A percentile compares a stretch with the other conserved stretches of the same genome.
Evolutionary conservation across 35 echinoderm and acorn worm genomes (phyloP).

Genomic region (Anneissia japonica): DNA sequence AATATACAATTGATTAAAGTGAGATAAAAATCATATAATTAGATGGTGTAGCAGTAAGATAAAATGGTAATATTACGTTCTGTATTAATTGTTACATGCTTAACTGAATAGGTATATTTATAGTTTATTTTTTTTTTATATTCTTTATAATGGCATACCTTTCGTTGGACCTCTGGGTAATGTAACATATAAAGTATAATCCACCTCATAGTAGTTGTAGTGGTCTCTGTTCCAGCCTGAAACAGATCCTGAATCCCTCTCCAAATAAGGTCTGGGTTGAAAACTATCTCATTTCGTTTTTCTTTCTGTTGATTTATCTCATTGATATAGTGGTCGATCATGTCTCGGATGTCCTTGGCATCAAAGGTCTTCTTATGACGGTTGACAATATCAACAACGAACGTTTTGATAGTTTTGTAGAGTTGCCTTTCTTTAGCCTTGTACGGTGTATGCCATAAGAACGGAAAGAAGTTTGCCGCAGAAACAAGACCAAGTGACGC

Average conservation of each 20-base stretch:
- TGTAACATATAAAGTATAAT: slow-evolving; percentile 51
- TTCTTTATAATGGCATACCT: too few relatives aligned
- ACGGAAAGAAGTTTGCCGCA: neutral
- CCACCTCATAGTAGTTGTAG: slow-evolving; percentile 62
- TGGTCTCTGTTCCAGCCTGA: slow-evolving; percentile 70
- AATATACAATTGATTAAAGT: too few relatives aligned
- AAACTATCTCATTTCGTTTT: slow-evolving; percentile 23
- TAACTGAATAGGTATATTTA: too few relatives aligned
- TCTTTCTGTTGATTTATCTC: slow-evolving; percentile 36
- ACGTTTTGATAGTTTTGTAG: slow-evolving; percentile 2
- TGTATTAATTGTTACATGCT: too few relatives aligned
- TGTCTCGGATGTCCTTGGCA: slow-evolving; percentile 33
- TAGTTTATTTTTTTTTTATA: too few relatives aligned
- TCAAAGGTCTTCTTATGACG: slow-evolving; percentile 42
- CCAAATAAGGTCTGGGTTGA: neutral
- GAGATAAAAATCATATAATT: too few relatives aligned
- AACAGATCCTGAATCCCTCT: slow-evolving; percentile 53
- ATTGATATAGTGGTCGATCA: slow-evolving; percentile 43
- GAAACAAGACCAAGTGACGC: neutral
- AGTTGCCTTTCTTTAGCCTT: neutral
- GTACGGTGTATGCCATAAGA: slow-evolving; percentile 15
- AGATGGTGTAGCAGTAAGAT: too few relatives aligned
- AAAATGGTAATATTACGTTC: too few relatives aligned
- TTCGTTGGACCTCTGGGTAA: slow-evolving; percentile 57
- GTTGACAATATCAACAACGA: slow-evolving; percentile 19